These are phyloP conservation scores for Malurus leucopterus DNA, from an alignment of 2,797 vertebrate species.

Conservation along the genomic window DNA sequence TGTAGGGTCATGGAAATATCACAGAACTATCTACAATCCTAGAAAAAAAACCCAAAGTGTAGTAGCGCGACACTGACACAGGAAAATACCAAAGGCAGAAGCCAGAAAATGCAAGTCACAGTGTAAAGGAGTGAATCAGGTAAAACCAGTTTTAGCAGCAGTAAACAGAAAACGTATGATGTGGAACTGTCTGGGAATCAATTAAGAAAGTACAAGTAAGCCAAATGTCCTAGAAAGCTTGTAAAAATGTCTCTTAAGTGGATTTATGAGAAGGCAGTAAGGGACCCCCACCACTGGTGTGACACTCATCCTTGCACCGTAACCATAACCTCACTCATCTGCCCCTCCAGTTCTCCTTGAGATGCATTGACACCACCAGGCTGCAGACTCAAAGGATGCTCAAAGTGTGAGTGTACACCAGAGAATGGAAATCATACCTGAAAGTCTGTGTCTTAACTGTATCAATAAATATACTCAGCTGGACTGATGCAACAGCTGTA, in stretches of 20 bases:
- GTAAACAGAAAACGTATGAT: neutral
- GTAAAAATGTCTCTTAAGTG: neutral
- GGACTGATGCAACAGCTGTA: neutral
- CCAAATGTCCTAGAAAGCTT: neutral
- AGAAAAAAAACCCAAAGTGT: neutral
- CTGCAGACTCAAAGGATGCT: neutral
- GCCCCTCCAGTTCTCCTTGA: neutral
- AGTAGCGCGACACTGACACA: rapidly evolving
- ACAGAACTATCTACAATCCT: neutral
- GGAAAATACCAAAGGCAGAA: neutral
- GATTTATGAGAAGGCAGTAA: neutral
- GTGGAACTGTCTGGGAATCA: neutral
- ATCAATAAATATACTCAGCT: neutral
- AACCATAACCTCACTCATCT: rapidly evolving
- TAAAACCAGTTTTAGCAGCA: neutral
- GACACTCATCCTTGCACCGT: rapidly evolving
- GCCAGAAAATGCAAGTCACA: neutral
- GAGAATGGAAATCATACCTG: neutral
- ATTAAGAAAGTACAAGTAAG: neutral
- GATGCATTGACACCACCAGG: neutral
- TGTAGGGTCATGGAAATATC: neutral
- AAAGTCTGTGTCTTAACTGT: neutral
- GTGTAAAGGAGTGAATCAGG: neutral
- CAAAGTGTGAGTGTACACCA: neutral
- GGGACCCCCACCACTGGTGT: rapidly evolving